phyloP scores from a whole-genome alignment of 2,797 vertebrate species.

The Enteromius unitaeniatus region DNA sequence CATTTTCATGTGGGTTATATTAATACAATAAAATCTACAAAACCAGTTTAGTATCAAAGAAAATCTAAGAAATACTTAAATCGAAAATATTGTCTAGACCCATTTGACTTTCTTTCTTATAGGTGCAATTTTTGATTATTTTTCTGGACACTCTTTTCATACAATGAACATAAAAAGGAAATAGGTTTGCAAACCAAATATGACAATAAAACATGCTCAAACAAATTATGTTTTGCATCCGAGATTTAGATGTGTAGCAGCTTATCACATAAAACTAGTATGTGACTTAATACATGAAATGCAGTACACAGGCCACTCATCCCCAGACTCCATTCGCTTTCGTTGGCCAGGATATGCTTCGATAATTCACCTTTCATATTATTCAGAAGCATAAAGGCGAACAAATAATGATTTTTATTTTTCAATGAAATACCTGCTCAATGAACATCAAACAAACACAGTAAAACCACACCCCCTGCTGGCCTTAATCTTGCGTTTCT shows the following conservation, averaged over 20 bases:
- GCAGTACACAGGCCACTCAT: neutral
- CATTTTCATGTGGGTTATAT: neutral
- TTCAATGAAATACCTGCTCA: neutral
- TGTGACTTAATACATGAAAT: neutral
- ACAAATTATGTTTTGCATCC: neutral
- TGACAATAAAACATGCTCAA: neutral
- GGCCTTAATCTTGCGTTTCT: neutral
- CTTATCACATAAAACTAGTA: neutral
- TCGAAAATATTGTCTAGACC: neutral
- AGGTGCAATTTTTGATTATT: neutral
- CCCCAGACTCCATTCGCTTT: neutral
- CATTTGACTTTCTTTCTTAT: neutral
- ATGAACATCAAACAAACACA: neutral
- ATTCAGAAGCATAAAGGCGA: neutral
- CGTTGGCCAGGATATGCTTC: neutral
- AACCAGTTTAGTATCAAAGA: neutral
- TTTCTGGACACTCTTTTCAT: neutral
- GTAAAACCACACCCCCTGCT: constrained; percentile 34
- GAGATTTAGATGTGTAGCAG: neutral
- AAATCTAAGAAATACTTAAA: neutral
- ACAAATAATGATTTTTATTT: neutral
- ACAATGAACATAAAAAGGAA: neutral
- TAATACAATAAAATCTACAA: neutral
- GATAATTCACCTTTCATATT: neutral
- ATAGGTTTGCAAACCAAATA: neutral